phyloP scores from a whole-genome alignment of 2,113 vertebrate species.

The Atractosteus spatula region DNA sequence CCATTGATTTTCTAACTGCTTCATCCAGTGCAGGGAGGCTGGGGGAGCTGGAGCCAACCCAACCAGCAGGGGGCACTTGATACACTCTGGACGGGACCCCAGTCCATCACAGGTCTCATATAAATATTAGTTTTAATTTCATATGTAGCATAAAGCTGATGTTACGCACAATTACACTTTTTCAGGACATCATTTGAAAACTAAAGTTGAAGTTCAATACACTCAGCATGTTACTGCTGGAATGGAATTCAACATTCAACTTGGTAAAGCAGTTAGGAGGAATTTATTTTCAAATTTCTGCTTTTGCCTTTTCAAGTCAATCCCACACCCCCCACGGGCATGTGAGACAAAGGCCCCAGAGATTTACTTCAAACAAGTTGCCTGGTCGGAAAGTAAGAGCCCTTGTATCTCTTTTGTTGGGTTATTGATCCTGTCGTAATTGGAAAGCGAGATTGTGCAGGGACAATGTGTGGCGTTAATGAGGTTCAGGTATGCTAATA shows the following conservation, averaged over 20 bases:
- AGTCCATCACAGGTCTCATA: too few relatives aligned
- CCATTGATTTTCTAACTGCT: too few relatives aligned
- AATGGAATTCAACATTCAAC: not conserved
- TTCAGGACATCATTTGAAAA: not conserved
- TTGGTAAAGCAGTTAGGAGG: not conserved
- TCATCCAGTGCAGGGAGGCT: too few relatives aligned
- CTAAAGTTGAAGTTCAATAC: too few relatives aligned
- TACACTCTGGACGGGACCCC: too few relatives aligned
- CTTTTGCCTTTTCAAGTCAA: not conserved
- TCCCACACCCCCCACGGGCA: not conserved
- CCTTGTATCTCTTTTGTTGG: not conserved
- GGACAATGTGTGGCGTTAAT: not conserved
- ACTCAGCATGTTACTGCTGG: too few relatives aligned
- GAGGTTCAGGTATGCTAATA: constrained; percentile 3
- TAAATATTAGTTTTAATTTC: too few relatives aligned
- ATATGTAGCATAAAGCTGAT: too few relatives aligned
- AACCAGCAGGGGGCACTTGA: too few relatives aligned
- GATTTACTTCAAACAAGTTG: not conserved
- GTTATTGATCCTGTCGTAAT: constrained; percentile 14
- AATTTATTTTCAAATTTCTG: not conserved
- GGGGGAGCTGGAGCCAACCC: too few relatives aligned
- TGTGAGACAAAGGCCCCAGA: not conserved
- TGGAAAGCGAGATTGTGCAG: constrained; percentile 1
- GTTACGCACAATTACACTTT: too few relatives aligned
- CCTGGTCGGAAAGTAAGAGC: not conserved